phyloP scores from a whole-genome alignment of 1,140 invertebrate species.

The Meteorus sp. region DNA sequence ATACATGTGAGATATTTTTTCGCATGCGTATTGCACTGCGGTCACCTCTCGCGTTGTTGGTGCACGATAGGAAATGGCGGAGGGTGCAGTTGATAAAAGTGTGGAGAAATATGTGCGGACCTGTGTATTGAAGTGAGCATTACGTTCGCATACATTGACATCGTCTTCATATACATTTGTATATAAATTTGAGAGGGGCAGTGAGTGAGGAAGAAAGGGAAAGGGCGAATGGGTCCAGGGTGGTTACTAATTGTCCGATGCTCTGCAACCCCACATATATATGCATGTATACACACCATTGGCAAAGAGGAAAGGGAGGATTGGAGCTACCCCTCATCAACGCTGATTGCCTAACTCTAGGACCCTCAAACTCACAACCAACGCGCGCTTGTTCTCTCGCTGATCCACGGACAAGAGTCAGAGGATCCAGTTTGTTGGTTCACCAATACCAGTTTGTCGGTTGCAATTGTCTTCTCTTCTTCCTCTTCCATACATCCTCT shows the following conservation, averaged over 20 bases:
- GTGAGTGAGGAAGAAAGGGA: too few species aligned
- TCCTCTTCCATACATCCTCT: too few species aligned
- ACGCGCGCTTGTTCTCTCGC: slow-evolving; percentile 11
- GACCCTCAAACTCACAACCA: slow-evolving; percentile 42
- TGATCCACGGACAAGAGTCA: slow-evolving; percentile 9
- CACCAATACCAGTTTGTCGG: slow-evolving; percentile 25
- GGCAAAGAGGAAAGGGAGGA: too few species aligned
- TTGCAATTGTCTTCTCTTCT: slow-evolving; percentile 17
- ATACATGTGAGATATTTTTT: slow-evolving; percentile 36
- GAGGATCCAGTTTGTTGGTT: slow-evolving; percentile 23
- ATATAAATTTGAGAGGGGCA: too few species aligned
- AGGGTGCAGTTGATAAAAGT: neutral
- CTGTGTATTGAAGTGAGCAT: too few species aligned
- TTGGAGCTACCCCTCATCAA: slow-evolving; percentile 53
- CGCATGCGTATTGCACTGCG: slow-evolving; percentile 41
- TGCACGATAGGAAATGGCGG: slow-evolving; percentile 5
- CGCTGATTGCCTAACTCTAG: slow-evolving; percentile 60
- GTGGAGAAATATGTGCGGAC: slow-evolving; percentile 19
- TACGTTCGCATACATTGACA: too few species aligned
- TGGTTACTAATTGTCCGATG: slow-evolving; percentile 58
- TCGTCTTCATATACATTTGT: too few species aligned
- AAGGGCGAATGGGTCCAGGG: slow-evolving; percentile 25
- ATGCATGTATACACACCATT: too few species aligned
- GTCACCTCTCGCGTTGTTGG: slow-evolving; percentile 24
- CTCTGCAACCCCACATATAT: slow-evolving; percentile 39